phyloP scores from a whole-genome alignment of 2,797 vertebrate species.

The Acipenser transmontanus region DNA sequence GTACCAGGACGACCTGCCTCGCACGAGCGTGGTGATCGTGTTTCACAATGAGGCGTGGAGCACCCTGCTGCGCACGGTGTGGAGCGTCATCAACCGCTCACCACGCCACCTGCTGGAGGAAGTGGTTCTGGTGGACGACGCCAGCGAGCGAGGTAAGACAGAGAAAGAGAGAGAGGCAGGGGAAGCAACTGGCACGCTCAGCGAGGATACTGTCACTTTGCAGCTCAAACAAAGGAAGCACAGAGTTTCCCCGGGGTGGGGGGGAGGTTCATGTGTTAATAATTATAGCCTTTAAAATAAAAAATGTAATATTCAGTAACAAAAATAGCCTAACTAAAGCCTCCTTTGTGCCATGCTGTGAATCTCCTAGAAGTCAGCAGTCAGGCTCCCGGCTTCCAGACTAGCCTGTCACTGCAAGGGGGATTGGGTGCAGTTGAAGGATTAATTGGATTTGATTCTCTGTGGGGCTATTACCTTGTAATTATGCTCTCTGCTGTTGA shows the following conservation, averaged over 20 bases:
- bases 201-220: slow-evolving; percentile 1
- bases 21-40: slow-evolving; percentile 93
- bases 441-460: neutral
- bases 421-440: slow-evolving; percentile 4
- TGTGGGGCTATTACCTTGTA: slow-evolving; percentile 8
- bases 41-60: slow-evolving; percentile 98
- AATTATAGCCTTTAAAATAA: too few relatives aligned
- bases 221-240: neutral
- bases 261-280: too few relatives aligned
- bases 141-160: slow-evolving; percentile 87
- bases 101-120: slow-evolving; percentile 87
- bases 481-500: neutral
- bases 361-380: too few relatives aligned
- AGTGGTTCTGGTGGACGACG: slow-evolving; percentile 91
- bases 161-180: neutral
- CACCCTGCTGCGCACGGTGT: slow-evolving; percentile 88
- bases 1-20: slow-evolving; percentile 86
- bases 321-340: too few relatives aligned
- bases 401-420: too few relatives aligned
- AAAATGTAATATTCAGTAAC: too few relatives aligned
- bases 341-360: too few relatives aligned
- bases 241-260: too few relatives aligned
- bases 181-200: neutral
- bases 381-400: too few relatives aligned
- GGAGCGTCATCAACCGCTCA: slow-evolving; percentile 90